Base-by-base conservation (phyloP, 2,797 vertebrate species). In the Microctenopoma lineatum region DNA sequence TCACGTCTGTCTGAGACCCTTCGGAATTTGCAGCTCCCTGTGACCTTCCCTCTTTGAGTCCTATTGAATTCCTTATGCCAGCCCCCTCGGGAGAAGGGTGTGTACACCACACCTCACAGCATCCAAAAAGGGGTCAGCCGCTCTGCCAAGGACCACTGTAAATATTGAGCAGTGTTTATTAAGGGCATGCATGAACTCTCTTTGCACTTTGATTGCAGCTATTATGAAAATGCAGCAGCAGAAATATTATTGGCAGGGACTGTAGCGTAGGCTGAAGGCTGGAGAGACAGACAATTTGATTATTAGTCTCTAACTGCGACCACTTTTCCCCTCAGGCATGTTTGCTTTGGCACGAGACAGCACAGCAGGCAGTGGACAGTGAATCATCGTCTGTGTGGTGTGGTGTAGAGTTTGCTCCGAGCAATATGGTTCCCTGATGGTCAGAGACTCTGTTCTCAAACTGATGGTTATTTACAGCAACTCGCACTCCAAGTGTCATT, bases 161-260 rank as follows among this genome's bases (percentile, higher is more conserved):
- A 81, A 88, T 81, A 87, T 60, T 12, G 52, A 71, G 69, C 68
- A 36, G 48, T 82, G 83, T 91, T 90, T 89, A 90, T 87, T 79
- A 75, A 81, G 59, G 85, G 69, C 72, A 78, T 82, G 54, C 73
- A 61, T 82, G 79, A 89, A 85, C 83, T 90, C 77, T 59, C 57
- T 79, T 66, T 92, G 86, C 92, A 92, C 91, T 87, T 81, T 72
- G 77, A 88, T 81, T 86, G 78, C 59, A 54, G 73, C 66, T 73
- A 71, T 87, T 79, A 84, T 86, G 77, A 91, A 85, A 93, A 83
- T 12, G 70, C 68, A 77, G 61, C 66, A 75, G 79, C 60, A 75
- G 89, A 91, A 90, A 88, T 88, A 86, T 87, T 83, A 81, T 83
- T 84, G 87, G 79, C 79, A 72, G 60, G n/a, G 64, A 21, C 29